These are phyloP conservation scores for Asbolus verrucosus DNA, from an alignment of 1,140 invertebrate genomes.

Conservation along the genomic window DNA sequence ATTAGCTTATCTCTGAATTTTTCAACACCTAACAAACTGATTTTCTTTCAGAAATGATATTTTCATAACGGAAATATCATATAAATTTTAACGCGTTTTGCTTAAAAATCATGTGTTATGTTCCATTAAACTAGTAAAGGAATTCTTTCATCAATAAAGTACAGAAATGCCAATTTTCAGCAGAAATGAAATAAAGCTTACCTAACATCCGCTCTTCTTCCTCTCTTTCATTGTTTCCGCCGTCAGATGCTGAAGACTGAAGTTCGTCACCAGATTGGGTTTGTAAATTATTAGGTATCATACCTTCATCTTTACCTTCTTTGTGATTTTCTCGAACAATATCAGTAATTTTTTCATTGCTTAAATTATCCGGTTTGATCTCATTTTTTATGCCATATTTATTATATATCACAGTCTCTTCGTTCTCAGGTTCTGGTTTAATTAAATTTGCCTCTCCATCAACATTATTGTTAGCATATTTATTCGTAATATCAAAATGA, in stretches of 20 bases:
- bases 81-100: too few species aligned
- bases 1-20: constrained; percentile 11
- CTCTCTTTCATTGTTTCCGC: constrained; percentile 3
- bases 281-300: constrained; percentile 23
- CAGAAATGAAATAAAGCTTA: constrained; percentile 16
- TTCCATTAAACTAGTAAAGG: too few species aligned
- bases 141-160: too few species aligned
- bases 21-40: constrained; percentile 26
- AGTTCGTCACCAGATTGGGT: constrained; percentile 14
- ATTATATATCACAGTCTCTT: constrained; percentile 17
- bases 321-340: constrained; percentile 1
- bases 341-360: constrained; percentile 4
- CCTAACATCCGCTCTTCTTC: constrained; percentile 19
- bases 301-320: constrained; percentile 10
- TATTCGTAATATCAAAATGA: constrained; percentile 1
- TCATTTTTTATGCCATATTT: constrained; percentile 1
- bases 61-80: not conserved
- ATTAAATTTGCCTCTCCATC: constrained; percentile 26
- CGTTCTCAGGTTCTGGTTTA: constrained; percentile 6
- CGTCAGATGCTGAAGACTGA: constrained; percentile 21
- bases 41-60: constrained; percentile 18
- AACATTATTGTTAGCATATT: constrained; percentile 16
- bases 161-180: too few species aligned
- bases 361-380: too few species aligned
- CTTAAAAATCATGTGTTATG: too few species aligned